Conservation (phyloP, 2,113 vertebrate species). For the Gymnarchus niloticus region DNA sequence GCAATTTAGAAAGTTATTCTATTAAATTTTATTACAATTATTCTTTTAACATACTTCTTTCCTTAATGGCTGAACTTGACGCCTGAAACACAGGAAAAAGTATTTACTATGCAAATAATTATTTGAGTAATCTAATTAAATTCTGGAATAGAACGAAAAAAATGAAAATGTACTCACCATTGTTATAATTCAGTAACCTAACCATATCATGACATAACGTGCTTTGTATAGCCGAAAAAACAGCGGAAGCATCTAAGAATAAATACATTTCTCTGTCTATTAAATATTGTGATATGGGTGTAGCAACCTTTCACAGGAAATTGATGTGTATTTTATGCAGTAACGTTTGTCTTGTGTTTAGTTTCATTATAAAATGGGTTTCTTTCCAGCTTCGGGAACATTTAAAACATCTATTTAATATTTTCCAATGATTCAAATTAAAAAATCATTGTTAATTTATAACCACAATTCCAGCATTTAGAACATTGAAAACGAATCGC, state of each 20-base stretch:
- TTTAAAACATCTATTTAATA: neutral
- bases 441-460: neutral
- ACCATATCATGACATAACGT: neutral
- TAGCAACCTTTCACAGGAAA: constrained; percentile 3
- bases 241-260: neutral
- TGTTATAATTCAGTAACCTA: neutral
- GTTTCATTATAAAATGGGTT: neutral
- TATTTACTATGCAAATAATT: neutral
- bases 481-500: neutral
- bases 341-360: neutral
- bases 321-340: constrained; percentile 2
- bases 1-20: neutral
- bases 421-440: neutral
- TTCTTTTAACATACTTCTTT: neutral
- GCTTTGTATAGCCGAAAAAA: neutral
- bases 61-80: neutral
- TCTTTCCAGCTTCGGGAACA: constrained; percentile 10
- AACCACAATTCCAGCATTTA: neutral
- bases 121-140: neutral
- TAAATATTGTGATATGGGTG: neutral
- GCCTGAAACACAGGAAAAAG: neutral
- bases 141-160: neutral
- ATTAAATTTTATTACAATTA: neutral
- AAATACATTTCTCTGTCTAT: neutral
- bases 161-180: neutral